Evolutionary conservation across 2,797 vertebrate species (phyloP).

Genomic region (Myotis daubentonii): DNA sequence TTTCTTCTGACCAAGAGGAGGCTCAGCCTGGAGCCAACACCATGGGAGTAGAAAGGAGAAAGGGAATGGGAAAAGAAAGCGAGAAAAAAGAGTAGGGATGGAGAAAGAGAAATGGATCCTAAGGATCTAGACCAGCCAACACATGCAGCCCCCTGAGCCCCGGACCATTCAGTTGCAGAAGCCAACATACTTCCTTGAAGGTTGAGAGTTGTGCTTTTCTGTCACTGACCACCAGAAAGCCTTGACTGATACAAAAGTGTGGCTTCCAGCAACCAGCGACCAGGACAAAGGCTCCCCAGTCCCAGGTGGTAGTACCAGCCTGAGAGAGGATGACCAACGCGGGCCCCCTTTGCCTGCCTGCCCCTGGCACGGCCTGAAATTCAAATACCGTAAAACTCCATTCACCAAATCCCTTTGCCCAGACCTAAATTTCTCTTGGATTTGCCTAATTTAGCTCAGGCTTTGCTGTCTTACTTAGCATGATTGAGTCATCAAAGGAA

Average conservation of each 20-base stretch:
- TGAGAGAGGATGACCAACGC: background rate
- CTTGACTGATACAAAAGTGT: background rate
- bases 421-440: slow-evolving; percentile 45
- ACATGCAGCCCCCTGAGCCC: background rate
- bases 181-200: background rate
- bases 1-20: background rate
- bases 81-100: background rate
- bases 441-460: slow-evolving; percentile 55
- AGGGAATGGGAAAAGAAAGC: background rate
- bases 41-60: background rate
- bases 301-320: background rate
- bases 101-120: background rate
- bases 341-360: background rate
- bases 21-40: background rate
- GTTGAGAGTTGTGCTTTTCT: background rate
- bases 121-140: background rate
- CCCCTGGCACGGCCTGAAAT: background rate
- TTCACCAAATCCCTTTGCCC: slow-evolving; percentile 52
- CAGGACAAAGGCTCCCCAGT: background rate
- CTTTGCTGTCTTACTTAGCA: slow-evolving; percentile 64
- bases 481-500: slow-evolving; percentile 61
- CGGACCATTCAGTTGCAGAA: background rate
- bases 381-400: background rate
- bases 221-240: background rate
- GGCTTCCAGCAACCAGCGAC: background rate